Evolutionary conservation across 1,140 invertebrate species (phyloP).

Genomic region (Bombus consobrinus): DNA sequence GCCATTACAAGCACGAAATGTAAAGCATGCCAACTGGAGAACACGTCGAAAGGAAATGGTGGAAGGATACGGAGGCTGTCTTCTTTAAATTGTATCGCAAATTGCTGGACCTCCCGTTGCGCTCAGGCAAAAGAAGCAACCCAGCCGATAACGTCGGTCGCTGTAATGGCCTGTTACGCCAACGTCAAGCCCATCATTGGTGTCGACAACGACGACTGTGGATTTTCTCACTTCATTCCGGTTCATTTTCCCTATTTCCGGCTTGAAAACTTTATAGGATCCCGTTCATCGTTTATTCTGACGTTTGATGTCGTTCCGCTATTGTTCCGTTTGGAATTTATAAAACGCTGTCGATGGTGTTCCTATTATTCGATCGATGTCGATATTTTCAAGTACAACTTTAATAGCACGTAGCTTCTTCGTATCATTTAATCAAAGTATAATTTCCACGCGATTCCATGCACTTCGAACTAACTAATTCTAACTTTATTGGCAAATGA

Average conservation of each 20-base stretch:
- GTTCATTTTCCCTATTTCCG: constrained; percentile 49
- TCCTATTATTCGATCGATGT: no score
- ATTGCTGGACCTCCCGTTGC: constrained; percentile 66
- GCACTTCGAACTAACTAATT: no score
- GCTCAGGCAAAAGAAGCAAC: constrained; percentile 56
- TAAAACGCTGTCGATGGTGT: no score
- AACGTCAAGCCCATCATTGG: constrained; percentile 59
- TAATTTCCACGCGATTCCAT: neutral
- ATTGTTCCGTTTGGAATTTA: neutral
- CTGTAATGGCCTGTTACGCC: constrained; percentile 72
- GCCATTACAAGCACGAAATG: constrained; percentile 74
- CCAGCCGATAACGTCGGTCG: constrained; percentile 41
- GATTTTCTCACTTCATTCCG: constrained; percentile 61
- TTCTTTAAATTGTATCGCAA: constrained; percentile 76
- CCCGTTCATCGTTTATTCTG: neutral
- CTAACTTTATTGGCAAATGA: neutral
- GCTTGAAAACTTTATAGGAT: constrained; percentile 14
- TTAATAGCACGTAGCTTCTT: no score
- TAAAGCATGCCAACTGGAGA: constrained; percentile 53
- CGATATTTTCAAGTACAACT: no score
- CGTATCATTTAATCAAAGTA: neutral
- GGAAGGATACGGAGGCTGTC: constrained; percentile 55
- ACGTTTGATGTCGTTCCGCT: neutral
- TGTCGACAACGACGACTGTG: constrained; percentile 61
- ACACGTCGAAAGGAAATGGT: constrained; percentile 37